Conservation (phyloP, 2,888 invertebrate genomes). For the Neoascia interrupta region DNA sequence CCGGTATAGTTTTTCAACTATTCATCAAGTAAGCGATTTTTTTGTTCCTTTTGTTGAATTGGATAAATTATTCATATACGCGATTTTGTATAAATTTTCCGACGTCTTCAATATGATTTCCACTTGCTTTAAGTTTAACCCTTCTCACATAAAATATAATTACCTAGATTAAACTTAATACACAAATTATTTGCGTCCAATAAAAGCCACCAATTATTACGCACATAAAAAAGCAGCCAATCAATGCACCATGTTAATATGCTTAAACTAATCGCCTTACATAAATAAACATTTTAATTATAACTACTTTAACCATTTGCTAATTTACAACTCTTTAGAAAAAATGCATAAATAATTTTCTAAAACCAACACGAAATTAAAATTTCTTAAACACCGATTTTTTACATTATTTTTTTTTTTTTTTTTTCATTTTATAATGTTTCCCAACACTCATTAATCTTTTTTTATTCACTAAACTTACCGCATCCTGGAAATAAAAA, state of each 20-base stretch:
- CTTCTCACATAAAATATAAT: too few relatives aligned
- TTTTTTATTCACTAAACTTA: conserved; percentile 75
- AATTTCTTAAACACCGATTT: conserved; percentile 32
- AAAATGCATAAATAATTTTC: background rate
- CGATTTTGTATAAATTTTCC: too few relatives aligned
- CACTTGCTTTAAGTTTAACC: conserved; percentile 22
- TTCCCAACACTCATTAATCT: conserved; percentile 36
- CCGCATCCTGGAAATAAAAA: conserved; percentile 80
- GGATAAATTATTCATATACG: too few relatives aligned
- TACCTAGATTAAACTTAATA: too few relatives aligned
- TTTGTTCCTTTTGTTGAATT: too few relatives aligned
- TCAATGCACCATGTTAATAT: conserved; percentile 7
- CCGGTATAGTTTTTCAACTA: too few relatives aligned
- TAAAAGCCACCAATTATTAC: too few relatives aligned
- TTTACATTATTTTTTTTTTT: conserved; percentile 11
- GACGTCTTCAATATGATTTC: too few relatives aligned
- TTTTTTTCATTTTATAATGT: conserved; percentile 36
- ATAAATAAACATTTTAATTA: conserved; percentile 6
- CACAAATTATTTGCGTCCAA: too few relatives aligned
- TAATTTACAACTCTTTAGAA: background rate
- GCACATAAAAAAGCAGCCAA: conserved; percentile 34
- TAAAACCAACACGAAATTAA: conserved; percentile 44
- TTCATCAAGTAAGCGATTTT: too few relatives aligned
- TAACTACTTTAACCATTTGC: conserved; percentile 26
- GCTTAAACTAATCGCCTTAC: conserved; percentile 51